These are phyloP conservation scores for Choloepus hoffmanni DNA, from an alignment of 2,113 vertebrate species.

Conservation along the genomic window DNA sequence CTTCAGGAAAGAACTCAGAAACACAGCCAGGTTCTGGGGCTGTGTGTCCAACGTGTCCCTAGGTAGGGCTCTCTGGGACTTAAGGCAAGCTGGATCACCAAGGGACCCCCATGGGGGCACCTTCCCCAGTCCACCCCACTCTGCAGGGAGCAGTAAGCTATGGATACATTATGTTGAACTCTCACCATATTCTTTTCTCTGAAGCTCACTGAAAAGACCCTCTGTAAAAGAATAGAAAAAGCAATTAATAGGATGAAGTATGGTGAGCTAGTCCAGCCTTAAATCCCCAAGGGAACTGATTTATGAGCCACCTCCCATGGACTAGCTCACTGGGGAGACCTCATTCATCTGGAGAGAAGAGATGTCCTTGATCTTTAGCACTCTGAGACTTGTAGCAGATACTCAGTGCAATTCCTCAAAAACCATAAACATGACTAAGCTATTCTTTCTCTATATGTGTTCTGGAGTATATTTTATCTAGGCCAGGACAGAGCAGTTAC, in stretches of 20 bases:
- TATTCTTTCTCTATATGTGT: not conserved
- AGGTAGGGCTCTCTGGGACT: not conserved
- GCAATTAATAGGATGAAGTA: not conserved
- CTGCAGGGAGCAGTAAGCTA: not conserved
- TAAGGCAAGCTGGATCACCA: not conserved
- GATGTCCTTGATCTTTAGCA: not conserved
- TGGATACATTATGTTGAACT: not conserved
- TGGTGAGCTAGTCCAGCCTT: not conserved
- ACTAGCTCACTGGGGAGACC: not conserved
- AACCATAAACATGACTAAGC: not conserved
- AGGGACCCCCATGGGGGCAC: fast-evolving
- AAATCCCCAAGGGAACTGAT: not conserved
- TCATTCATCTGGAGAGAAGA: not conserved
- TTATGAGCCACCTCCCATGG: not conserved
- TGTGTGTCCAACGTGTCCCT: not conserved
- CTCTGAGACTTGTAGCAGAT: not conserved
- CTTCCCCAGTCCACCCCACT: not conserved
- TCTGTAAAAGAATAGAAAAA: conserved; percentile 39
- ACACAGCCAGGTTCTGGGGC: not conserved
- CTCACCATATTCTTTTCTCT: not conserved
- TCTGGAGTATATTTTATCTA: not conserved
- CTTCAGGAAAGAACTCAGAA: not conserved
- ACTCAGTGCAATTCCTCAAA: not conserved
- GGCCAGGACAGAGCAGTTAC: not conserved
- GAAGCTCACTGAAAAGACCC: fast-evolving